Evolutionary conservation across 2,888 invertebrate species (phyloP), one percentile per base, ranked within the genome.

Genomic region (Tetrapedia diversipes): DNA sequence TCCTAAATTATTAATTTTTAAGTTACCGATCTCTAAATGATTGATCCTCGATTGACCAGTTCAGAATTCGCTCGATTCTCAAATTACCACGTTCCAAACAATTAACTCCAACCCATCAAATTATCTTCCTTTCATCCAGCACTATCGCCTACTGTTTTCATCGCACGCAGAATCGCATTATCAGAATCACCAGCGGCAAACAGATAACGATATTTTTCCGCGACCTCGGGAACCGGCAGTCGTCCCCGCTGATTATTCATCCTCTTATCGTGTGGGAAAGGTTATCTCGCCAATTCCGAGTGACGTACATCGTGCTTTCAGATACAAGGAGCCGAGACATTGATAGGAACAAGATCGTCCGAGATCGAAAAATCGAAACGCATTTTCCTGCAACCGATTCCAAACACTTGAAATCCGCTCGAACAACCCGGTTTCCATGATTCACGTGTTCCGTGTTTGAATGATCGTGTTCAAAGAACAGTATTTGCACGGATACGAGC

Each of bases 261-360:
- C 53, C 14, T n/a, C 43, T 32, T 67, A 54, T 66, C 54, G 54
- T 45, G 45, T 54, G 53, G 14, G 56, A 56, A 56, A 66, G 11
- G 32, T 66, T 54, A 66, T 66, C 65, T 24, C n/a, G 19, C 0
- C 14, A 11, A 24, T 54, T 34, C 16, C 4, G 1, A 34, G 19
- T n/a, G 14, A 39, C 49, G 37, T 27, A 27, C 10, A 2, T 19
- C 6, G 10, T 43, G 19, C 47, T 61, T 37, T 27, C 4, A 2
- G 24, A 8, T 1, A 19, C 11, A 49, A 24, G 27, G 4, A 11
- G 19, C 14, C 1, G 1, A 54, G 8, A 32, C n/a, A 19, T 7
- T 1, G 19, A 22, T 19, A 11, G 8, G 32, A 22, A 16, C 16
- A 10, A 56, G 4, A 7, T 14, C 19, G 1, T 14, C 8, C 24